A percentile compares a stretch with the other conserved stretches of the same genome.
These are phyloP conservation scores for Lucifuga dentata DNA, from an alignment of 2,113 vertebrate species.

Conservation along the genomic window DNA sequence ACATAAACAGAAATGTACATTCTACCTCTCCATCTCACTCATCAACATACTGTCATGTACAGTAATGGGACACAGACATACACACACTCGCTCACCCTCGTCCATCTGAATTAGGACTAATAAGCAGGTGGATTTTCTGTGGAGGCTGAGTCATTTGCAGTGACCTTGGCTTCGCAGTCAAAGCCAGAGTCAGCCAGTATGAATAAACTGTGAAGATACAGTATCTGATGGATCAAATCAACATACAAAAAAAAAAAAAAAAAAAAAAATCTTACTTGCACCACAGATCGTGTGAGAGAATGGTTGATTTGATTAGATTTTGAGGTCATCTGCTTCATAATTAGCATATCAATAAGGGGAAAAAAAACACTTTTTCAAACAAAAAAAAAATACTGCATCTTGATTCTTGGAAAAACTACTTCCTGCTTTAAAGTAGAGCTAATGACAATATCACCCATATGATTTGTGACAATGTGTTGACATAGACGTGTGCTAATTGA, in stretches of 20 bases:
- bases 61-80: not conserved
- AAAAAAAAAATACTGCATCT: too few relatives aligned
- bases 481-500: constrained; percentile 56
- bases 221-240: too few relatives aligned
- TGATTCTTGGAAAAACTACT: too few relatives aligned
- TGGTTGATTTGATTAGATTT: constrained; percentile 27
- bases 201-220: too few relatives aligned
- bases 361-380: not conserved
- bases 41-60: constrained; percentile 22
- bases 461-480: constrained; percentile 59
- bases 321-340: constrained; percentile 27
- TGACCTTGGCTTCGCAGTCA: constrained; percentile 69
- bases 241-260: too few relatives aligned
- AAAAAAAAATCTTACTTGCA: constrained; percentile 8
- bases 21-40: constrained; percentile 44
- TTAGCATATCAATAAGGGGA: constrained; percentile 51
- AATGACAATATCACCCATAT: constrained; percentile 33
- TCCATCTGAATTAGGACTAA: constrained; percentile 72
- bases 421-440: constrained; percentile 17
- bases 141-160: constrained; percentile 60
- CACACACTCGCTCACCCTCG: constrained; percentile 37
- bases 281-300: constrained; percentile 9
- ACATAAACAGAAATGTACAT: constrained; percentile 24
- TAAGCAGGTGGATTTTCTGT: constrained; percentile 73
- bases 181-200: constrained; percentile 34